Evolutionary conservation across 2,797 vertebrate genomes (phyloP).

Genomic region (Catharus ustulatus): DNA sequence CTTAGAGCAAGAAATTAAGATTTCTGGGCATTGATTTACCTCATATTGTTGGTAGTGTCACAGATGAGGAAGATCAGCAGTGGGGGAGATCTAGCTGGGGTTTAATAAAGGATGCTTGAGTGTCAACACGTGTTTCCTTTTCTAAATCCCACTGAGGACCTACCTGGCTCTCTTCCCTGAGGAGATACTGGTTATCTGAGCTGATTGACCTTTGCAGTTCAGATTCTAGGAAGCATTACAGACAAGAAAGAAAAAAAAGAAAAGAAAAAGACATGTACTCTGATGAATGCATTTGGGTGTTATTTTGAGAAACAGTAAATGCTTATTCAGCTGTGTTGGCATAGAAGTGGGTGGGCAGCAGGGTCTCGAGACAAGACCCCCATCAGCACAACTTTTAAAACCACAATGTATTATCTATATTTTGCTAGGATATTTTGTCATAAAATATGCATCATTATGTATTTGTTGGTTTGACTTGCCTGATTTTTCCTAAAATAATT

Average conservation of each 20-base stretch:
- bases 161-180: neutral
- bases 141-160: neutral
- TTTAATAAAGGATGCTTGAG: neutral
- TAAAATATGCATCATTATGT: neutral
- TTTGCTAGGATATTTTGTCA: neutral
- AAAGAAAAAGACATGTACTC: neutral
- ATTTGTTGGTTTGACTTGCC: neutral
- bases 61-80: neutral
- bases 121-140: neutral
- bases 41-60: neutral
- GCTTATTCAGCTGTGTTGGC: neutral
- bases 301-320: conserved; percentile 12
- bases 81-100: neutral
- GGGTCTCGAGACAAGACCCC: neutral
- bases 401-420: neutral
- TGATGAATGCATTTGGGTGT: neutral
- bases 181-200: neutral
- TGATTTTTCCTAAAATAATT: neutral
- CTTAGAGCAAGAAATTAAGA: neutral
- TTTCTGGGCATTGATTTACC: neutral
- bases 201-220: neutral
- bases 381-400: neutral
- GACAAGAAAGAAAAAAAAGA: neutral
- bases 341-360: neutral
- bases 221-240: neutral